Evolutionary conservation across 2,113 vertebrate species (phyloP).

Genomic region (Rhinogobius similis): DNA sequence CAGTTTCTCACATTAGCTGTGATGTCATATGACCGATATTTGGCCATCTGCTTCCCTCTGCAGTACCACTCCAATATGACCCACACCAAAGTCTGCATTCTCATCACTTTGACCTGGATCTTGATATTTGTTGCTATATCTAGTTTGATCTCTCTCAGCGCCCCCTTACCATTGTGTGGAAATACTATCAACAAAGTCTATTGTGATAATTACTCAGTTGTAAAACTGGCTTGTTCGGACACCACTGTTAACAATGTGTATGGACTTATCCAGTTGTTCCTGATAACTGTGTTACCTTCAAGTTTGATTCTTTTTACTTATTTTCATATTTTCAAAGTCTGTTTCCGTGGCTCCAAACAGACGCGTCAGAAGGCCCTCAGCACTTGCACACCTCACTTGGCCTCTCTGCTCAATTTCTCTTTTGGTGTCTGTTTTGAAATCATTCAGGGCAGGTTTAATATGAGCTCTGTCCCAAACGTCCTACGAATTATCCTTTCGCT

Average conservation of each 20-base stretch:
- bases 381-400: conserved; percentile 56
- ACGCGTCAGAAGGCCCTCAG: conserved; percentile 11
- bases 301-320: conserved; percentile 34
- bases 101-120: not conserved
- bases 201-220: conserved; percentile 58
- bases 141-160: conserved; percentile 24
- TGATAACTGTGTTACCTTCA: not conserved
- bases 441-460: conserved; percentile 48
- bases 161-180: conserved; percentile 44
- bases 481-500: conserved; percentile 45
- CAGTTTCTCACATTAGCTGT: conserved; percentile 8
- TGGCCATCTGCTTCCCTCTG: conserved; percentile 19
- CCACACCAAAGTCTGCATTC: not conserved
- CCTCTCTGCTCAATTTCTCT: conserved; percentile 52
- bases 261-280: conserved; percentile 21
- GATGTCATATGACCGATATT: conserved; percentile 24
- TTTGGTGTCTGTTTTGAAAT: conserved; percentile 48
- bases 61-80: not conserved
- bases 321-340: conserved; percentile 19
- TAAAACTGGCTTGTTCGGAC: conserved; percentile 59
- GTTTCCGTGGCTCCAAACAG: conserved; percentile 7
- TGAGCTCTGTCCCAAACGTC: conserved; percentile 28
- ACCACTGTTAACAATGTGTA: conserved; percentile 49
- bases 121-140: not conserved
- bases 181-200: conserved; percentile 52